Percentiles rank a stretch among this genome's conserved stretches.
phyloP scores from a whole-genome alignment of 2,888 invertebrate species.

The Synergus laeviventris region DNA sequence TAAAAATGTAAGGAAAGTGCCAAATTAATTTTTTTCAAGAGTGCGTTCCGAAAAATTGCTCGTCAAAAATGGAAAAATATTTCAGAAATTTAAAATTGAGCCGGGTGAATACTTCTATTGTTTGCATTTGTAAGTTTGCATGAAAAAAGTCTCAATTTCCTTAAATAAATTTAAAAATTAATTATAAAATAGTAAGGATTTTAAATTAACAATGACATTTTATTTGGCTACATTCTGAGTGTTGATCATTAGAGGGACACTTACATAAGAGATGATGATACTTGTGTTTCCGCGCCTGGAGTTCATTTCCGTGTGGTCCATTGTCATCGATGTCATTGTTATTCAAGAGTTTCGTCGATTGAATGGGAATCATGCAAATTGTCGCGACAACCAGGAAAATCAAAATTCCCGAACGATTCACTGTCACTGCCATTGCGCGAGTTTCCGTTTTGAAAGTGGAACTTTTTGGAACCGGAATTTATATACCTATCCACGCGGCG shows the following conservation, averaged over 20 bases:
- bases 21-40: neutral
- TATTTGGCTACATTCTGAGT: constrained; percentile 15
- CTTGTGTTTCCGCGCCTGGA: constrained; percentile 51
- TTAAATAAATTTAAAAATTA: too few species aligned
- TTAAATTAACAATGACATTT: neutral
- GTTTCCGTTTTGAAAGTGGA: constrained; percentile 31
- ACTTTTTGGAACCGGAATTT: constrained; percentile 38
- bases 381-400: constrained; percentile 36
- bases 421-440: constrained; percentile 41
- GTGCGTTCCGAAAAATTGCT: too few species aligned
- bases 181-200: neutral
- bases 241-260: constrained; percentile 39
- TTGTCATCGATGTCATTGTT: constrained; percentile 36
- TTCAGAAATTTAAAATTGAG: too few species aligned
- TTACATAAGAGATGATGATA: constrained; percentile 54
- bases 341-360: constrained; percentile 35
- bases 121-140: too few species aligned
- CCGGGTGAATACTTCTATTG: too few species aligned
- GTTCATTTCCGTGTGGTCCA: constrained; percentile 29
- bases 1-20: neutral
- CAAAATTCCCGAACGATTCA: constrained; percentile 27
- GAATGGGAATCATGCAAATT: constrained; percentile 31
- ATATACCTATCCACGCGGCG: constrained; percentile 44
- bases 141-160: too few species aligned
- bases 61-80: too few species aligned